phyloP scores from a whole-genome alignment of 2,113 vertebrate species.

The Clinocottus analis region DNA sequence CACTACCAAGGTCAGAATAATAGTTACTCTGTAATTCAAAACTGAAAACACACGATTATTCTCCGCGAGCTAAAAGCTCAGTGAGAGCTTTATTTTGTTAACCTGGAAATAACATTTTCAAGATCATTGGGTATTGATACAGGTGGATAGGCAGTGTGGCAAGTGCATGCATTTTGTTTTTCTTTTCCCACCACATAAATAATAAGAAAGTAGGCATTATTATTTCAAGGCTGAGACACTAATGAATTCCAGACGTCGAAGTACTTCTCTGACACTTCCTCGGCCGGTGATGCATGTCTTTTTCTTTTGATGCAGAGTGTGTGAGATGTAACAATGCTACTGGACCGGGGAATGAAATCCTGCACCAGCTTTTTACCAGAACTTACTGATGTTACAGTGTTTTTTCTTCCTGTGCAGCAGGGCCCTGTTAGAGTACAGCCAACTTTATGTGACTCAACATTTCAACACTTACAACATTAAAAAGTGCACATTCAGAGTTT shows the following conservation, averaged over 20 bases:
- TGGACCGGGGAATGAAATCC: slow-evolving; percentile 31
- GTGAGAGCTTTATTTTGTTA: slow-evolving; percentile 51
- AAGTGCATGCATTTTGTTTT: slow-evolving; percentile 1
- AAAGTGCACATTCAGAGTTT: neutral
- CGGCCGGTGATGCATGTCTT: neutral
- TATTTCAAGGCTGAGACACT: slow-evolving; percentile 35
- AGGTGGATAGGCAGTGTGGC: slow-evolving; percentile 51
- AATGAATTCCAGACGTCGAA: slow-evolving; percentile 13
- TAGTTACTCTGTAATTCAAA: slow-evolving; percentile 67
- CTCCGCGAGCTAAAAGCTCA: slow-evolving; percentile 27
- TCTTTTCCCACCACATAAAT: slow-evolving; percentile 17
- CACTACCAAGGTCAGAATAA: slow-evolving; percentile 64
- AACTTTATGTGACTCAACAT: slow-evolving; percentile 12
- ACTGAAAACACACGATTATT: slow-evolving; percentile 65
- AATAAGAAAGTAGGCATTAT: slow-evolving; percentile 32
- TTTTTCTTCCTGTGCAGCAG: slow-evolving; percentile 8
- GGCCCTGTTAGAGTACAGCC: slow-evolving; percentile 4
- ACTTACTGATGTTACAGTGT: neutral
- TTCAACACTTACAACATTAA: neutral
- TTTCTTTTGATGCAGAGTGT: slow-evolving; percentile 38
- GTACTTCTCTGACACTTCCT: slow-evolving; percentile 23
- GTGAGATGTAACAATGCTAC: slow-evolving; percentile 26
- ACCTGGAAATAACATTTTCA: slow-evolving; percentile 51
- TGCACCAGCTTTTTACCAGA: neutral
- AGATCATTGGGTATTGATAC: slow-evolving; percentile 66